Base-by-base conservation (phyloP, 2,113 vertebrate species). In the Seriola dumerili region DNA sequence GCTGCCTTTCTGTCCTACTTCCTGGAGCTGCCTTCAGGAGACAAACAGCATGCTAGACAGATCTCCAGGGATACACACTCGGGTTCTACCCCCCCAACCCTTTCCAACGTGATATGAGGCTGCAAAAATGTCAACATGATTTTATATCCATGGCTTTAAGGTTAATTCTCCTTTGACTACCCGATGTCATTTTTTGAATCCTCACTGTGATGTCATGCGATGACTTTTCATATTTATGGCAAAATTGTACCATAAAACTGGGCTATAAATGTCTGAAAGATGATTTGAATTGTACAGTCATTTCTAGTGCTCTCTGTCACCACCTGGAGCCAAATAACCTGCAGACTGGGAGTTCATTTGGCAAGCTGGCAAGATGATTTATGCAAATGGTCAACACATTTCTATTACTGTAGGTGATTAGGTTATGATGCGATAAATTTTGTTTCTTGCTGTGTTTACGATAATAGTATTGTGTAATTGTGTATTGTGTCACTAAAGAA, bases 1-100 rank as follows among this genome's bases (percentile, higher is more conserved):
- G 6, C 46, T 72, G 76, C 70, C 68, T 78, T 81, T 86, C 42
- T 83, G 88, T 87, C 86, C 50, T 58, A 71, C 36, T 38, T 82
- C 52, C 63, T 65, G 46, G 64, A 67, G 59, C 73, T 58, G 68
- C 81, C 78, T 84, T 74, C 59, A 70, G 72, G 68, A 85, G 52
- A 74, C 66, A 76, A 72, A 84, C 80, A 58, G 44, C 5, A 54
- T 29, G 64, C 50, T 17, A 5, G 34, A 70, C 42, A 71, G 9
- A 74, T 50, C 57, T 73, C 65, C 19, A 44, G 69, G 68, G 77
- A 85, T 10, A 58, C 81, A 10, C 72, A 42, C 63, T 69, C 44
- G 3, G 0, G n/a, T 44, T 64, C 76, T 13, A 11, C 55, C 57
- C 40, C 19, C 40, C 40, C 40, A 8, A 42, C 44, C 67, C 64